Percentiles rank a stretch among this genome's conserved stretches.
These are phyloP conservation scores for Teleogryllus occipitalis DNA, from an alignment of 1,140 invertebrate species.

Conservation along the genomic window DNA sequence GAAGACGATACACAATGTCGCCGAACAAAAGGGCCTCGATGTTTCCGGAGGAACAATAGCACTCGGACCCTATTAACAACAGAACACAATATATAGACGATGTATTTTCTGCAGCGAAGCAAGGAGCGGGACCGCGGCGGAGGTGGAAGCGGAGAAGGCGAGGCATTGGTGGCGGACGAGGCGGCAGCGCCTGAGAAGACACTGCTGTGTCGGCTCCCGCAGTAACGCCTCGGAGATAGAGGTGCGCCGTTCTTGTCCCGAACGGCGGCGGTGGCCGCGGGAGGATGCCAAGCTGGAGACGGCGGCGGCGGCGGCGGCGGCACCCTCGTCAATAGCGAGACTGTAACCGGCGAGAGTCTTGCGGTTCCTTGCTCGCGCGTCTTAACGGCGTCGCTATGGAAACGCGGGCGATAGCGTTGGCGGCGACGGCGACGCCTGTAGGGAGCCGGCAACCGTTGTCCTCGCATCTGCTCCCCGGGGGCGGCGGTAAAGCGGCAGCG, in stretches of 20 bases:
- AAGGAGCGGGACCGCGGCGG: background rate
- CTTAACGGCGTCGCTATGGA: background rate
- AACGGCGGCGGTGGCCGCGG: background rate
- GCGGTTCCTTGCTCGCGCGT: background rate
- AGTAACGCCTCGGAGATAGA: background rate
- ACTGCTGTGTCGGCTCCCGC: background rate
- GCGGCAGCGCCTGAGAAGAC: background rate
- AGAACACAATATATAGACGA: background rate
- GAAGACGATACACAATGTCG: background rate
- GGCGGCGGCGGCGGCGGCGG: no score
- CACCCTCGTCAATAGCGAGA: background rate
- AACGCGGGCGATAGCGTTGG: background rate
- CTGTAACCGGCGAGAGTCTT: background rate
- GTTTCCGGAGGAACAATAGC: constrained; percentile 14
- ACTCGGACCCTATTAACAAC: constrained; percentile 13
- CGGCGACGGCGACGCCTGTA: no score
- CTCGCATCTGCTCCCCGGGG: background rate
- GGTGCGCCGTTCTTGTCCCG: background rate
- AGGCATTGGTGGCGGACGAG: background rate
- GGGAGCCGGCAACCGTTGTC: background rate
- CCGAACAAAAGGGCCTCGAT: constrained; percentile 11
- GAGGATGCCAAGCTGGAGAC: background rate
- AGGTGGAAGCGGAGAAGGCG: background rate
- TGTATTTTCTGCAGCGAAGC: background rate
- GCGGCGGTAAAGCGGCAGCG: background rate